These are phyloP conservation scores for Atherinomorus stipes DNA, from an alignment of 2,113 vertebrate genomes.

Conservation along the genomic window DNA sequence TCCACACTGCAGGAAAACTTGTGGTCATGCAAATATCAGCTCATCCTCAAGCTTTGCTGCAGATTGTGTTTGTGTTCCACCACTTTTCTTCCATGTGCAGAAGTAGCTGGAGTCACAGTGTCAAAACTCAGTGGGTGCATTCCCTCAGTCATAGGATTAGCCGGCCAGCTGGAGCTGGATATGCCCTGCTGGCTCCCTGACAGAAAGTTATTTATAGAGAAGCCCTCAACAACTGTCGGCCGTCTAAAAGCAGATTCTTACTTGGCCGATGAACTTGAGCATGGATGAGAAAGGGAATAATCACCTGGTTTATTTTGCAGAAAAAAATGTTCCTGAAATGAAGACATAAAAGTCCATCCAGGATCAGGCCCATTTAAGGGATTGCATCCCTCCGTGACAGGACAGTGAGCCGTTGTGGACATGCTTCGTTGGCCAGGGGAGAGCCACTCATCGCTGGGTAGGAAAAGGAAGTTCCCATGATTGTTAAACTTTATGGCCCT, in stretches of 20 bases:
- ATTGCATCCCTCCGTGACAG: slow-evolving; percentile 8
- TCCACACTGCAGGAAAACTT: no score
- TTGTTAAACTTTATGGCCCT: slow-evolving; percentile 62
- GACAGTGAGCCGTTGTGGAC: slow-evolving; percentile 37
- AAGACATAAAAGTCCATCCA: neutral
- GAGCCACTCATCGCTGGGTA: slow-evolving; percentile 12
- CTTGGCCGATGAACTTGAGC: slow-evolving; percentile 49
- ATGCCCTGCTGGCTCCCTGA: slow-evolving; percentile 42
- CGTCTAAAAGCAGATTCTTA: slow-evolving; percentile 49
- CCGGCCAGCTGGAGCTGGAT: slow-evolving; percentile 25
- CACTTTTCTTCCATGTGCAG: no score
- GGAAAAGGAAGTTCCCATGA: slow-evolving; percentile 66
- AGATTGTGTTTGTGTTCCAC: no score
- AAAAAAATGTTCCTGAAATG: no score
- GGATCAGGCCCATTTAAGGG: slow-evolving; percentile 58
- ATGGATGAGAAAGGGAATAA: neutral
- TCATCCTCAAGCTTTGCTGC: no score
- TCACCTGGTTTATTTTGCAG: no score
- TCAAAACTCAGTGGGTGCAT: no score
- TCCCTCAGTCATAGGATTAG: neutral
- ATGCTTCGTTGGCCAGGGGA: slow-evolving; percentile 44
- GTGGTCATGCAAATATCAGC: no score
- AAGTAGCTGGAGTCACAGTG: no score
- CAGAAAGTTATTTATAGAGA: slow-evolving; percentile 66
- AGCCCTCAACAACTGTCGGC: slow-evolving; percentile 38